Percentiles rank a stretch among this genome's conserved stretches.
Conservation (phyloP, 2,888 invertebrate genomes). For the Azorinus chamasolen region DNA sequence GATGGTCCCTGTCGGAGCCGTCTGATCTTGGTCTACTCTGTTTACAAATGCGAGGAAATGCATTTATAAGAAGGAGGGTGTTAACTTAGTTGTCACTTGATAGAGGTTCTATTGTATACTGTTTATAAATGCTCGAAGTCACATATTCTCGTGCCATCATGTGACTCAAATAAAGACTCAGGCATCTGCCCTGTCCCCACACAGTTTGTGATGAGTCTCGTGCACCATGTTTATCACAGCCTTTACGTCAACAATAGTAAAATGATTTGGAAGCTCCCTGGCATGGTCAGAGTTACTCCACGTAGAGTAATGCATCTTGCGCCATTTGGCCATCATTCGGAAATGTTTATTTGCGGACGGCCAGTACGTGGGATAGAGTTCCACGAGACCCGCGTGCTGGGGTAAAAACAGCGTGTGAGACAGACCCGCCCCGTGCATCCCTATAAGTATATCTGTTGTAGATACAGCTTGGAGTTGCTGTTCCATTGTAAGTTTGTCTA, state of each 20-base stretch:
- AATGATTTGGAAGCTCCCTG: conserved; percentile 31
- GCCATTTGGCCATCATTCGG: conserved; percentile 68
- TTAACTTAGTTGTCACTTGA: no score
- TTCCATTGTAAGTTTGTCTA: conserved; percentile 79
- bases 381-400: conserved; percentile 80
- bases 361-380: conserved; percentile 81
- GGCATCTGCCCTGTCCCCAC: conserved; percentile 16
- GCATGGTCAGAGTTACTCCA: conserved; percentile 43
- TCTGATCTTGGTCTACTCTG: no score
- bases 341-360: conserved; percentile 77
- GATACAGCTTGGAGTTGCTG: conserved; percentile 78
- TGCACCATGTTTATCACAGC: conserved; percentile 31
- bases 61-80: no score
- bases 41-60: no score
- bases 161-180: no score
- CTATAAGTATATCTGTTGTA: conserved; percentile 74
- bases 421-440: conserved; percentile 86
- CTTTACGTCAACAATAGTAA: conserved; percentile 41
- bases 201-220: conserved; percentile 42
- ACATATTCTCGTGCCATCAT: no score
- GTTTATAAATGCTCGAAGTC: no score
- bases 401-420: conserved; percentile 84
- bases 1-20: no score
- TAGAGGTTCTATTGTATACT: no score
- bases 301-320: conserved; percentile 26